Base-by-base conservation (phyloP, 2,113 vertebrate species). In the Hyperopisus bebe region DNA sequence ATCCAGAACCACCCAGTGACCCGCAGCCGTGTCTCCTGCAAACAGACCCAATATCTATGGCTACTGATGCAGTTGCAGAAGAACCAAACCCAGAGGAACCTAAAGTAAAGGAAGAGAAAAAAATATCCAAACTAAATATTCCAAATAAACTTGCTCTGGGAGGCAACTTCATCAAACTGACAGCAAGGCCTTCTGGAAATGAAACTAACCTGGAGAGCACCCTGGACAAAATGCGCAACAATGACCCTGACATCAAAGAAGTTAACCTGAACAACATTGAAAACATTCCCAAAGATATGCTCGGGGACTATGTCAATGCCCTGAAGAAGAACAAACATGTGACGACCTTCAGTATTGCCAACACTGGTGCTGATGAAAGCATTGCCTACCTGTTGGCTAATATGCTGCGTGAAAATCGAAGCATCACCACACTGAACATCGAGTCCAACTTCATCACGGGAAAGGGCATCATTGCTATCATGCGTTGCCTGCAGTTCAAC, bases 221-320 rank as follows among this genome's bases (percentile, higher is more conserved):
- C 13, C 94, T 99, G 89, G 94, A 96, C n/a, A 97, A 96, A 89
- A 96, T 98, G 21, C 94, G 95, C 21, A 97, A 97, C 53, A 99
- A 99, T 91, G 96, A 97, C 87, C 96, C 97, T 0, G 95, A 95
- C 0, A 21, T 98, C 92, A 97, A 96, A 2, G 99, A 99, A 50
- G 96, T 99, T 53, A 99, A 99, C 93, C 94, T 99, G 92, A 99
- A 99, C 95, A 99, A 99, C 92, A 97, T 99, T n/a, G 99, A 99
- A 92, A 99, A 99, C 89, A 96, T 99, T 96, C 98, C 99, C 90
- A 99, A 96, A 91, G 98, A 98, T 87, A 99, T 99, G 98, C 94
- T 99, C 31, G 51, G 97, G 84, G 97, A 98, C 89, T 99, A 98
- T 1, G 98, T 98, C 86, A 97, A 97, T 0, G 97, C 97, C 0